These are phyloP conservation scores for Vandiemenella viatica DNA, from an alignment of 2,888 invertebrate species.

Conservation along the genomic window DNA sequence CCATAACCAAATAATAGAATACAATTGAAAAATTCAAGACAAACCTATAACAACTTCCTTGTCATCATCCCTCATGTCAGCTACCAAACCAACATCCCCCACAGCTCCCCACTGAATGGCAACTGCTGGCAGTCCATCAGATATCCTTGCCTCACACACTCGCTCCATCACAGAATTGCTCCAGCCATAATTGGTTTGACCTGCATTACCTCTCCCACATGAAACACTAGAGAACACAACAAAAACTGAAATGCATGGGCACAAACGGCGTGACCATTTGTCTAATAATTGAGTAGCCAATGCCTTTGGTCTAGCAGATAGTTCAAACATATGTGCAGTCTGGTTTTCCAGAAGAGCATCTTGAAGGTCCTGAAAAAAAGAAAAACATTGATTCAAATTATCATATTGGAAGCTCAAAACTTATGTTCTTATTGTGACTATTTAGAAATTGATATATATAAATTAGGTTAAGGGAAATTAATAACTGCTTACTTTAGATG, in stretches of 20 bases:
- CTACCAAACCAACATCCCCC: slow-evolving; percentile 58
- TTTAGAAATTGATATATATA: too few relatives aligned
- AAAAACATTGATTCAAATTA: too few relatives aligned
- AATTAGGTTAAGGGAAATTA: too few relatives aligned
- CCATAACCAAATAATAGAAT: too few relatives aligned
- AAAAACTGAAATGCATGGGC: slow-evolving; percentile 35
- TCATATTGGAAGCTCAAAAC: too few relatives aligned
- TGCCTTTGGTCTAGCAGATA: slow-evolving; percentile 41
- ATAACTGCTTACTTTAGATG: too few relatives aligned
- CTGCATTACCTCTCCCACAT: slow-evolving; percentile 47
- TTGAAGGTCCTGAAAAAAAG: slow-evolving; percentile 32
- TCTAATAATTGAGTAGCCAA: slow-evolving; percentile 42
- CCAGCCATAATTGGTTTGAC: slow-evolving; percentile 51
- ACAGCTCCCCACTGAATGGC: slow-evolving; percentile 52
- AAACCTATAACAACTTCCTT: slow-evolving; percentile 50
- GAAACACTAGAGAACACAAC: slow-evolving; percentile 49
- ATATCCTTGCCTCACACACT: slow-evolving; percentile 35
- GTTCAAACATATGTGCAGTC: slow-evolving; percentile 32
- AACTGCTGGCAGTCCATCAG: slow-evolving; percentile 34
- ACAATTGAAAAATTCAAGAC: too few relatives aligned
- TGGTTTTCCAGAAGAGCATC: slow-evolving; percentile 40
- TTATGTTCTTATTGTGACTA: too few relatives aligned
- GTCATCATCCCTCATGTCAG: slow-evolving; percentile 54
- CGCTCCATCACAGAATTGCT: slow-evolving; percentile 45
- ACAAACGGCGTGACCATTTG: slow-evolving; percentile 32